A percentile compares a stretch with the other conserved stretches of the same genome.
phyloP scores from a whole-genome alignment of 2,888 invertebrate genomes.

The Achlya flavicornis region DNA sequence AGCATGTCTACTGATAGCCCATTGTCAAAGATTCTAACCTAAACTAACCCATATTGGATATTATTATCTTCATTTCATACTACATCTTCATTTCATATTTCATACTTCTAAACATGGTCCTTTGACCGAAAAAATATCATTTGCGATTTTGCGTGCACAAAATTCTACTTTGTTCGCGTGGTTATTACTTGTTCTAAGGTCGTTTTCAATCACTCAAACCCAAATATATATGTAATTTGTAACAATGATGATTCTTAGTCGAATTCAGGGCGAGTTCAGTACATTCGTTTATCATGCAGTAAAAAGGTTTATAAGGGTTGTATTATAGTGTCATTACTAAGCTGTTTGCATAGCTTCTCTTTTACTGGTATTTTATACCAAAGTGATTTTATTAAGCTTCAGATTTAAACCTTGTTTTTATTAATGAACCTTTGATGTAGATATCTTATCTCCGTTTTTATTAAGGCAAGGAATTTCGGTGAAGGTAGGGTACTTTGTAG shows the following conservation, averaged over 20 bases:
- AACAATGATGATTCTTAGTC: constrained; percentile 30
- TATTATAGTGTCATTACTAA: background rate
- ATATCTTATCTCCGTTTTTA: too few relatives aligned
- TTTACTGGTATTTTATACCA: background rate
- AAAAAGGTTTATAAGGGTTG: constrained; percentile 29
- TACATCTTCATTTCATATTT: too few relatives aligned
- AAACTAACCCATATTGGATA: too few relatives aligned
- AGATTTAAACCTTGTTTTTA: too few relatives aligned
- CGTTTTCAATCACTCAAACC: background rate
- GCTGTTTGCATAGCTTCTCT: background rate
- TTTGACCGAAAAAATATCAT: too few relatives aligned
- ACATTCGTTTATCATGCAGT: constrained; percentile 44
- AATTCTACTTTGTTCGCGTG: too few relatives aligned
- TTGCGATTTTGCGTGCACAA: too few relatives aligned
- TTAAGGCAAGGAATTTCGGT: too few relatives aligned
- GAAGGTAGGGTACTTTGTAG: too few relatives aligned
- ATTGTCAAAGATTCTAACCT: background rate
- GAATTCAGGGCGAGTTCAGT: constrained; percentile 35
- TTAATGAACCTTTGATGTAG: too few relatives aligned
- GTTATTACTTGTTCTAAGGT: background rate
- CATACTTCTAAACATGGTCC: too few relatives aligned
- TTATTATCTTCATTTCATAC: too few relatives aligned
- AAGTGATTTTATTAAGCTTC: background rate
- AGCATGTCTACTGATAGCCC: background rate
- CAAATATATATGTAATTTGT: background rate